These are phyloP conservation scores for Hydrolagus colliei DNA, from an alignment of 2,797 vertebrate species.

Conservation along the genomic window DNA sequence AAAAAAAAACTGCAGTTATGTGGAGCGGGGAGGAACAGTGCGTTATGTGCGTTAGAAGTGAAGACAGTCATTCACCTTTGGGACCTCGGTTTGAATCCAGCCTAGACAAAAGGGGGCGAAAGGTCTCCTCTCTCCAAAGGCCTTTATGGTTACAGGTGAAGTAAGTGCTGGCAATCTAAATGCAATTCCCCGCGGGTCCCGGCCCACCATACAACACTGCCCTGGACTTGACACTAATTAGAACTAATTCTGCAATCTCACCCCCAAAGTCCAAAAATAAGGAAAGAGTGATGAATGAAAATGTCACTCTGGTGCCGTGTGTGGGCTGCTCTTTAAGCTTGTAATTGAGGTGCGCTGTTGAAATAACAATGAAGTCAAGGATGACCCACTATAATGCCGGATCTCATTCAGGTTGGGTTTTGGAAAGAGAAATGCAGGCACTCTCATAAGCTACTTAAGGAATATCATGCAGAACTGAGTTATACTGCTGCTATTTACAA, in stretches of 20 bases:
- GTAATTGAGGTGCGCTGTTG: background rate
- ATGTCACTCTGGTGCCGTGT: background rate
- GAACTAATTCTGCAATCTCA: background rate
- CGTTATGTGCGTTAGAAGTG: background rate
- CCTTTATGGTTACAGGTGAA: background rate
- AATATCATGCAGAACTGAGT: background rate
- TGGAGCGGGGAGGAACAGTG: background rate
- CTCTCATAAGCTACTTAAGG: background rate
- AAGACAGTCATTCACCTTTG: background rate
- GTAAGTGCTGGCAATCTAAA: background rate
- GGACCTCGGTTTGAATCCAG: background rate
- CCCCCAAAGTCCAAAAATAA: background rate
- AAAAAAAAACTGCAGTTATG: background rate
- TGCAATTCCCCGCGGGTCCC: background rate
- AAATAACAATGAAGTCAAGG: background rate
- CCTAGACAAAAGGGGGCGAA: background rate
- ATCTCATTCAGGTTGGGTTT: background rate
- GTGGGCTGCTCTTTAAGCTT: background rate
- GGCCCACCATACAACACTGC: background rate
- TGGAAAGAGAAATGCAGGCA: background rate
- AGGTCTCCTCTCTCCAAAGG: background rate
- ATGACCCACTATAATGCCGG: background rate
- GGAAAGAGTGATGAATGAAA: background rate
- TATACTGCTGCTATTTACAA: background rate
- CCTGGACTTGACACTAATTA: background rate